Percentiles rank a stretch among this genome's conserved stretches.
These are phyloP conservation scores for Sebastes diaconus DNA, from an alignment of 2,797 vertebrate genomes.

Conservation along the genomic window DNA sequence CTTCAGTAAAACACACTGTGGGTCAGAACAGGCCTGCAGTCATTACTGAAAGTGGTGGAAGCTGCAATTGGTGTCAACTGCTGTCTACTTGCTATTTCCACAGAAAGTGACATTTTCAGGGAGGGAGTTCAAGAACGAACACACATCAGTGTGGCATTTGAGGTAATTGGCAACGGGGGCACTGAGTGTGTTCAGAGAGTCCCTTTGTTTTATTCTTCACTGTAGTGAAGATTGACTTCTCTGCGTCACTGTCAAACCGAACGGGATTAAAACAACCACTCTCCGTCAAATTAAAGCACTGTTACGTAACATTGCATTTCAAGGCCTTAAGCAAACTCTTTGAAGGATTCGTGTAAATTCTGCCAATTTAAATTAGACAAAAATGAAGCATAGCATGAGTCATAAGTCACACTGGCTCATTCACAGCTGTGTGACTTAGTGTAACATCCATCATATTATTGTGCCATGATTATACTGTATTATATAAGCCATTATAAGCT, in stretches of 20 bases:
- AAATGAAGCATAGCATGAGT: neutral
- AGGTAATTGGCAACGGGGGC: slow-evolving; percentile 65
- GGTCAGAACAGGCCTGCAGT: slow-evolving; percentile 34
- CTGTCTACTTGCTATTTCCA: slow-evolving; percentile 65
- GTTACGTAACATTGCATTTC: neutral
- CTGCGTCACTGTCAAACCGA: slow-evolving; percentile 14
- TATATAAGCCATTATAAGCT: neutral
- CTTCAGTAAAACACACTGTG: slow-evolving; percentile 18
- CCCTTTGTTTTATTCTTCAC: slow-evolving; percentile 55
- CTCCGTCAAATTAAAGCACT: neutral
- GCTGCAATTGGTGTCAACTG: slow-evolving; percentile 63
- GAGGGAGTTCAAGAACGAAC: slow-evolving; percentile 47
- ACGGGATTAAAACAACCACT: neutral
- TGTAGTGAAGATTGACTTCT: slow-evolving; percentile 15
- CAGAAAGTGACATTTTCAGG: slow-evolving; percentile 66
- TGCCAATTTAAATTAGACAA: neutral
- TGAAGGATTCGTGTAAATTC: neutral
- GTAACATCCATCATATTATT: neutral
- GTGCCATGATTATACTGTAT: too few relatives aligned
- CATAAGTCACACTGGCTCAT: neutral
- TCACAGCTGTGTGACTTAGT: neutral
- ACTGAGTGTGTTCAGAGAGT: slow-evolving; percentile 28
- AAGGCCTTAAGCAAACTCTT: neutral
- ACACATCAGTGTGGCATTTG: slow-evolving; percentile 68
- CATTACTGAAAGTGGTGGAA: slow-evolving; percentile 55